Evolutionary conservation across 30 jellyfish, hydroid and myxozoan species (phyloP).

Genomic region (Clytia hemisphaerica): DNA sequence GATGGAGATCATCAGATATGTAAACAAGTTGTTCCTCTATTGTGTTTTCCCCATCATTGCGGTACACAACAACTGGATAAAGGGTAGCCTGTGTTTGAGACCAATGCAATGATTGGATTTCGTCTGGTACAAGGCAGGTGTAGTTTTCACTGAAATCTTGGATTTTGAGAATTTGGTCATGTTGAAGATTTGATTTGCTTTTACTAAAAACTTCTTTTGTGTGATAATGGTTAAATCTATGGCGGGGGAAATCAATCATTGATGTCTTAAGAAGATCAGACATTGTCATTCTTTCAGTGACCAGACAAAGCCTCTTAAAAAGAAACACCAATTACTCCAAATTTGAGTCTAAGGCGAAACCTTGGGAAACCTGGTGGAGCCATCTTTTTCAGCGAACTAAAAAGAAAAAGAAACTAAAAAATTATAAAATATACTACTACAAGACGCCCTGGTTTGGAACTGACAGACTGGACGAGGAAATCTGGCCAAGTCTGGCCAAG

Average conservation of each 20-base stretch:
- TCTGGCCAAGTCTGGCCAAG: too few species aligned
- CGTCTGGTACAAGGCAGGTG: constrained; percentile 67
- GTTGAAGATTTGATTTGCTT: background rate
- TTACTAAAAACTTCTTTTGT: constrained; percentile 3
- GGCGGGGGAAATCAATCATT: constrained; percentile 28
- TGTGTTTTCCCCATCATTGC: constrained; percentile 21
- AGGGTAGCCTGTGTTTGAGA: constrained; percentile 53
- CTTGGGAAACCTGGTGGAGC: too few species aligned
- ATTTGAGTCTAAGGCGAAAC: too few species aligned
- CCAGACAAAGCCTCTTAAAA: constrained; percentile 28
- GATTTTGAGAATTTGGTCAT: background rate
- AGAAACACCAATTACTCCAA: too few species aligned
- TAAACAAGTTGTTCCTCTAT: constrained; percentile 47
- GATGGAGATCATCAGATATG: constrained; percentile 45
- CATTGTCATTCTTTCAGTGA: constrained; percentile 31
- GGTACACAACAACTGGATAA: constrained; percentile 29
- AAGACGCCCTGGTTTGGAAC: too few species aligned
- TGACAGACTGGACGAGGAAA: too few species aligned
- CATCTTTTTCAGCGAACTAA: too few species aligned
- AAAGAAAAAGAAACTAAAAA: too few species aligned
- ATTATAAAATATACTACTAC: too few species aligned
- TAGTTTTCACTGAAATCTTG: constrained; percentile 36
- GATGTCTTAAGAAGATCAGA: constrained; percentile 29
- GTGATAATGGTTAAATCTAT: constrained; percentile 26
- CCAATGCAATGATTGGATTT: constrained; percentile 51